Evolutionary conservation across 2,113 vertebrate species (phyloP).

Genomic region (Psophia crepitans): DNA sequence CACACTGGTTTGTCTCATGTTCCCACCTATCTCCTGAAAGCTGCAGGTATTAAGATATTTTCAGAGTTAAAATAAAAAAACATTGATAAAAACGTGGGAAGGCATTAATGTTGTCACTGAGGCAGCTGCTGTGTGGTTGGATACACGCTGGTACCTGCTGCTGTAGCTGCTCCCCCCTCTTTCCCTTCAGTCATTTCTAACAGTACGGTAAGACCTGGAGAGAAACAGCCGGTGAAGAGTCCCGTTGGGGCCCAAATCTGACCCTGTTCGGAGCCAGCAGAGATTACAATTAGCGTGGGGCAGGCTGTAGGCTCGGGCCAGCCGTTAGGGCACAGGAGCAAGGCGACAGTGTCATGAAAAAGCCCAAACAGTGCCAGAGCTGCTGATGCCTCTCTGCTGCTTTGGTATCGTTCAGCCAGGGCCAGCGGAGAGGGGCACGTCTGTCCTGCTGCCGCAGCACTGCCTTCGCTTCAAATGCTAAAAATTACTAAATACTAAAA

Average conservation of each 20-base stretch:
- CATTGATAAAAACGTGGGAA: neutral
- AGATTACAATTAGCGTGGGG: fast-evolving
- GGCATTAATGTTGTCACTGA: neutral
- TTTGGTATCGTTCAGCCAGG: neutral
- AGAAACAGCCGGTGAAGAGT: neutral
- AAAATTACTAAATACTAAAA: neutral
- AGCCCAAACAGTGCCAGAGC: neutral
- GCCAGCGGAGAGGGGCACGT: neutral
- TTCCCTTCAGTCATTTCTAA: neutral
- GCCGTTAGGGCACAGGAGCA: neutral
- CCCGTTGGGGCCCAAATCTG: neutral
- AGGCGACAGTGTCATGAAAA: neutral
- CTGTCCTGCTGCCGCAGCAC: neutral
- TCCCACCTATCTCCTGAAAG: neutral
- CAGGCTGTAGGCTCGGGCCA: neutral
- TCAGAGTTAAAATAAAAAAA: neutral
- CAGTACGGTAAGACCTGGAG: neutral
- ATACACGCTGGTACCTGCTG: neutral
- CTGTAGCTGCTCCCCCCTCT: neutral
- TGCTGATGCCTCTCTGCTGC: neutral
- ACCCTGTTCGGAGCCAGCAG: neutral
- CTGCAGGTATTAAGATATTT: neutral
- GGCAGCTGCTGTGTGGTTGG: neutral
- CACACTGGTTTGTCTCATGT: neutral
- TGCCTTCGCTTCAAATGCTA: neutral